Base-by-base conservation (phyloP, 2,113 vertebrate genomes). In the Notarius quadriscutis region DNA sequence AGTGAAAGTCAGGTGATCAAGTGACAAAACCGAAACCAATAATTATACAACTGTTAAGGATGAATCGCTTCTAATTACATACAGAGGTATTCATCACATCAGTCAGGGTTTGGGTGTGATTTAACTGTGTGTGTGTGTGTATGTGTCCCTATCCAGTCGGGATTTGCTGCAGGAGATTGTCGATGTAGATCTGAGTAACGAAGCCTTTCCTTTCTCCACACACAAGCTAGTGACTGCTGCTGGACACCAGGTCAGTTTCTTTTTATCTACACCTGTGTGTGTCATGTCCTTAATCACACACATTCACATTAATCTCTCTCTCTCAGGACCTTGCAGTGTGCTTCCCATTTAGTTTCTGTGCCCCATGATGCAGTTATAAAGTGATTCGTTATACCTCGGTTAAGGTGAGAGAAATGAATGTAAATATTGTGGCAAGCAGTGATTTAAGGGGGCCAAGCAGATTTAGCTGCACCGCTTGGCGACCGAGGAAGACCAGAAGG, bases 141-240 rank as follows among this genome's bases (percentile, higher is more conserved):
- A 11, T 81, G 5, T 87, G 8, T 93, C 67, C 57, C 60, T 87
- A 48, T 84, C 0, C 94, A 99, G 98, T 90, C 97, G 97, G 0
- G 78, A 91, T 1, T 94, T 99, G 0, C 95, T 99, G 74, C 96
- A 98, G 90, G 96, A 99, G 48, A 96, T 99, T 77, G 91, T 99
- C 0, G 96, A 98, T 62, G 82, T 95, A 0, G 97, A 99, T 92
- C 96, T 99, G 90, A 97, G 96, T 90, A 94, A 98, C 0, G 94
- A 97, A 14, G 96, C 96, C 25, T 99, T 99, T 86, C 97, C 97
- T 0, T 99, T 99, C 95, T 99, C 97, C 65, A 96, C 96, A 2
- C 97, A 99, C 94, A 96, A 96, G 90, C 91, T 99, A 63, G 94
- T 95, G 81, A 94, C 57, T 0, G 97, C 96, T 0, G 96, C 96